A percentile compares a stretch with the other conserved stretches of the same genome.
phyloP scores from a whole-genome alignment of 2,113 vertebrate genomes.

The cattle (Bos taurus) region DNA sequence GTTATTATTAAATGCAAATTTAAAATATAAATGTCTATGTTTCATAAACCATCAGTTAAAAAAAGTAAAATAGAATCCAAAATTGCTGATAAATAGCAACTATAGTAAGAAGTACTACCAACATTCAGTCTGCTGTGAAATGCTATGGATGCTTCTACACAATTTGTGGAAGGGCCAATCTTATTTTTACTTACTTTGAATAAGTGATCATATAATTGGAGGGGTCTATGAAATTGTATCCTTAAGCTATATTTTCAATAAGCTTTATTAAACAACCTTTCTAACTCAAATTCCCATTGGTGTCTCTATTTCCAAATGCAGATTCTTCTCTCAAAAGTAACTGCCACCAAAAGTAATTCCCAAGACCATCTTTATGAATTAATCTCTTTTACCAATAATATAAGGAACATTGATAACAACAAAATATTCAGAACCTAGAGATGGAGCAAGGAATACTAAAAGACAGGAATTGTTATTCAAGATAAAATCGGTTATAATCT shows the following conservation, averaged over 20 bases:
- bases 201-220: background rate
- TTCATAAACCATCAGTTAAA: slow-evolving; percentile 21
- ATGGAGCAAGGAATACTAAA: background rate
- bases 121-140: background rate
- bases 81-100: background rate
- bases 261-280: background rate
- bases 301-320: background rate
- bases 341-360: background rate
- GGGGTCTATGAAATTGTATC: background rate
- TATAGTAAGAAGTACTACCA: background rate
- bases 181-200: background rate
- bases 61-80: background rate
- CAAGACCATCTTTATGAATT: background rate
- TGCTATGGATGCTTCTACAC: background rate
- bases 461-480: background rate
- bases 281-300: background rate
- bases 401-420: background rate
- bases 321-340: background rate
- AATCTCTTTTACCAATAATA: background rate
- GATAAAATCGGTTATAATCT: background rate
- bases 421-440: background rate
- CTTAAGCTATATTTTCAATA: background rate
- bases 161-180: background rate
- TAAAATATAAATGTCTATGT: background rate
- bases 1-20: background rate